phyloP scores from a whole-genome alignment of 2,113 vertebrate species.

The Fregata magnificens region DNA sequence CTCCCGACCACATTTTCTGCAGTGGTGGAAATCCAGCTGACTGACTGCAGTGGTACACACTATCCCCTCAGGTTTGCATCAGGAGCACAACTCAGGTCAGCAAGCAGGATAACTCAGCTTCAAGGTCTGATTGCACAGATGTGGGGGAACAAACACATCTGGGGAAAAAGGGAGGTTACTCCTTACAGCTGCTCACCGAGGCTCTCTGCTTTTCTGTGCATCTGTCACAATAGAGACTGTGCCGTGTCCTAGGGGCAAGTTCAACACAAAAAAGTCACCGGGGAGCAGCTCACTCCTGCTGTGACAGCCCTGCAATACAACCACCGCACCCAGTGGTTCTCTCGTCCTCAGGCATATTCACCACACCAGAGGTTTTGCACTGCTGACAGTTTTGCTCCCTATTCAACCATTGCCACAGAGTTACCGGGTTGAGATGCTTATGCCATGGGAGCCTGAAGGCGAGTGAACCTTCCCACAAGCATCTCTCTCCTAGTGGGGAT shows the following conservation, averaged over 20 bases:
- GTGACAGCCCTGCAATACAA: background rate
- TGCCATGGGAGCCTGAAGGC: background rate
- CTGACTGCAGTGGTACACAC: background rate
- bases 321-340: background rate
- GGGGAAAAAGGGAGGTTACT: background rate
- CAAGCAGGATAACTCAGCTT: background rate
- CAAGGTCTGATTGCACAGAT: background rate
- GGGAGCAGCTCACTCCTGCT: background rate
- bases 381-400: background rate
- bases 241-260: background rate
- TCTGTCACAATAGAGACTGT: rapidly evolving
- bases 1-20: background rate
- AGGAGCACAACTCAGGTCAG: background rate
- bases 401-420: background rate
- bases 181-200: background rate
- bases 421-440: background rate
- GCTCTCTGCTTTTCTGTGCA: background rate
- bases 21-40: background rate
- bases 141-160: background rate
- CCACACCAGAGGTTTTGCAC: background rate
- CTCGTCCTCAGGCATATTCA: background rate
- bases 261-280: background rate
- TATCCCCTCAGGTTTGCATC: background rate
- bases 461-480: background rate
- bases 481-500: background rate